phyloP scores from a whole-genome alignment of 2,888 invertebrate genomes.

The Trichacis sp. region DNA sequence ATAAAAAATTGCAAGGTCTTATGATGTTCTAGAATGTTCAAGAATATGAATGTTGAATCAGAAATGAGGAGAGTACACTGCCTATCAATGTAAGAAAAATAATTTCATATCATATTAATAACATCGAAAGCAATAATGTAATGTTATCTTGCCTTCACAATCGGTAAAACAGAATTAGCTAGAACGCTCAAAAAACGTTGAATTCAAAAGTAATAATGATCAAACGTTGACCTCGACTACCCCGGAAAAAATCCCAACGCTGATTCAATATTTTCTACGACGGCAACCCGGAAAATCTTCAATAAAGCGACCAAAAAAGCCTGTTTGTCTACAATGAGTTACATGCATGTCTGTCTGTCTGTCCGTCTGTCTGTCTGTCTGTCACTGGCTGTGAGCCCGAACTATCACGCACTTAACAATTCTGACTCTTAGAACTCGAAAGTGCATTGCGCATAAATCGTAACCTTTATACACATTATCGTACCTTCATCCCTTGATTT shows the following conservation, averaged over 20 bases:
- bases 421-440: conserved; percentile 39
- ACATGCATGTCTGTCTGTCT: conserved; percentile 37
- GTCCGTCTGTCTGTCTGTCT: conserved; percentile 37
- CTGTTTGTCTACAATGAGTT: conserved; percentile 32
- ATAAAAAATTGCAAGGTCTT: no score
- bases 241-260: conserved; percentile 2
- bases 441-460: conserved; percentile 39
- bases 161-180: no score
- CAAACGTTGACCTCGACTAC: not conserved
- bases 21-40: no score
- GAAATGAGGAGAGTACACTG: no score
- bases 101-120: no score
- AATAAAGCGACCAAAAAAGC: conserved; percentile 19
- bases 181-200: not conserved
- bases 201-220: not conserved
- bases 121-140: no score
- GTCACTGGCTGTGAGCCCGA: conserved; percentile 47
- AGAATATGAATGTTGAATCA: no score
- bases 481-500: conserved; percentile 40
- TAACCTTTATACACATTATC: conserved; percentile 37
- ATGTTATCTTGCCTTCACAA: no score
- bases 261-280: conserved; percentile 35
- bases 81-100: no score
- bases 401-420: conserved; percentile 38
- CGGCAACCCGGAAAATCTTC: conserved; percentile 12